Conservation (phyloP, 2,888 invertebrate species). For the Trachelus stipa region DNA sequence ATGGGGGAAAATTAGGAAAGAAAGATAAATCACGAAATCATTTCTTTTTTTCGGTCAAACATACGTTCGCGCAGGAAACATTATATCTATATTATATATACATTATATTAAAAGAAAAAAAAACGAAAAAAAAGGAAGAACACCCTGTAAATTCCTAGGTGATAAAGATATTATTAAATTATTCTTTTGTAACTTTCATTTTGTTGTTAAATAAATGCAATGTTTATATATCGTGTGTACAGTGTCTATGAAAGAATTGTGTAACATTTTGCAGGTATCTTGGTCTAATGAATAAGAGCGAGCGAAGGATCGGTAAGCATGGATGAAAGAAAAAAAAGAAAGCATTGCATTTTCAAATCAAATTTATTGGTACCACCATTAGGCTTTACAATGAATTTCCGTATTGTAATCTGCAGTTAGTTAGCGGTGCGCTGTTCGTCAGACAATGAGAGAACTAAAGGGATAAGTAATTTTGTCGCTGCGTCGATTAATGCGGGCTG, state of each 20-base stretch:
- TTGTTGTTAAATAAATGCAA: constrained; percentile 53
- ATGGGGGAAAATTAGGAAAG: too few species aligned
- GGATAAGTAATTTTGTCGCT: constrained; percentile 2
- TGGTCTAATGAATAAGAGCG: background rate
- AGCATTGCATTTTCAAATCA: constrained; percentile 44
- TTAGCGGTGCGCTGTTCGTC: constrained; percentile 51
- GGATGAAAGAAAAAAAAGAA: background rate
- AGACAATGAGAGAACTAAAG: constrained; percentile 30
- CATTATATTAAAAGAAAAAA: constrained; percentile 1
- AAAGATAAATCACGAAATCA: background rate
- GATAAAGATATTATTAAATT: constrained; percentile 32
- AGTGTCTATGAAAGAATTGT: background rate
- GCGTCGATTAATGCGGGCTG: background rate
- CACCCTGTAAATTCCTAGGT: constrained; percentile 23
- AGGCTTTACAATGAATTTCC: constrained; percentile 56
- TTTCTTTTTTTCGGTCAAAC: constrained; percentile 1
- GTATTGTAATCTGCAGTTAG: constrained; percentile 54
- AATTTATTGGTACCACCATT: constrained; percentile 58
- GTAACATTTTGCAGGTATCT: background rate
- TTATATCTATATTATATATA: constrained; percentile 5
- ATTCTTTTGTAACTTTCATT: constrained; percentile 53
- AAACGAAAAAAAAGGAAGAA: constrained; percentile 17
- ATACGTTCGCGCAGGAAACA: too few species aligned
- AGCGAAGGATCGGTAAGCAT: background rate
- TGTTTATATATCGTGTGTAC: constrained; percentile 38